phyloP scores from a whole-genome alignment of 2,113 vertebrate species.

The Opisthocomus hoazin region DNA sequence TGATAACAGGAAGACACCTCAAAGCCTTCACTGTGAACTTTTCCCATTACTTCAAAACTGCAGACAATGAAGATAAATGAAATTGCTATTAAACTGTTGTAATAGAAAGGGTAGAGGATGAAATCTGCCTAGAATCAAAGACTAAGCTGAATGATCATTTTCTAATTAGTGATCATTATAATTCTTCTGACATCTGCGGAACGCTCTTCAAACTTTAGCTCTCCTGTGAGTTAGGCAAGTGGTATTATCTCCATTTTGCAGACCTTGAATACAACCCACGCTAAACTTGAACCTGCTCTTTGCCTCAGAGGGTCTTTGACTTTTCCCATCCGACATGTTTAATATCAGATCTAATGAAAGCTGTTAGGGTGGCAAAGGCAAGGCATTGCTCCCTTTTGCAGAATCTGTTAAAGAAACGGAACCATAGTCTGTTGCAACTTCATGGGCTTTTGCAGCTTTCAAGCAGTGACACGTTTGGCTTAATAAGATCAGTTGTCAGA shows the following conservation, averaged over 20 bases:
- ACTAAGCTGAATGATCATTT: conserved; percentile 24
- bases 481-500: neutral
- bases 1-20: conserved; percentile 34
- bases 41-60: conserved; percentile 46
- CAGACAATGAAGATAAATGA: conserved; percentile 33
- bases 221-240: neutral
- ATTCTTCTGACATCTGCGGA: neutral
- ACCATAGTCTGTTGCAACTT: neutral
- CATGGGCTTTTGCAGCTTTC: neutral
- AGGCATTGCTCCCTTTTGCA: neutral
- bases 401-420: neutral
- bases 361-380: neutral
- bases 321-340: neutral
- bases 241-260: neutral
- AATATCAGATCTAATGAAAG: neutral
- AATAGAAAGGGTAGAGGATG: conserved; percentile 33
- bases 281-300: neutral
- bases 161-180: conserved; percentile 37
- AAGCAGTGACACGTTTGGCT: neutral
- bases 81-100: conserved; percentile 29
- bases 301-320: neutral
- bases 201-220: neutral
- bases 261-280: neutral
- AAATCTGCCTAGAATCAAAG: conserved; percentile 12
- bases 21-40: conserved; percentile 41